Evolutionary conservation across 2,113 vertebrate genomes (phyloP).

Genomic region (Eptesicus fuscus): DNA sequence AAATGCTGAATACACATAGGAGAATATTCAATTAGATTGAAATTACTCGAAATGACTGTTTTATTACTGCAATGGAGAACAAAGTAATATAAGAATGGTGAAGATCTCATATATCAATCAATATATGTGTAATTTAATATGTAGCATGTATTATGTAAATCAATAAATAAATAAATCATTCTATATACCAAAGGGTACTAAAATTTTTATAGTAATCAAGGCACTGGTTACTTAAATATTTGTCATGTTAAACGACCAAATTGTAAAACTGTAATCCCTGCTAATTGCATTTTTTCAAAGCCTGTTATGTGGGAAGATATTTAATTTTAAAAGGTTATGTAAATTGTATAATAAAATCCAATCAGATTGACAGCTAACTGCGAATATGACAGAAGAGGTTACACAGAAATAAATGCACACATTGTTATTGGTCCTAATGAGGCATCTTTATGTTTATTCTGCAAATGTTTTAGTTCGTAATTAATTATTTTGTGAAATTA

Average conservation of each 20-base stretch:
- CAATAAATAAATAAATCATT: not conserved
- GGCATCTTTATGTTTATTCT: slow-evolving; percentile 40
- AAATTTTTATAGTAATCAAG: slow-evolving; percentile 21
- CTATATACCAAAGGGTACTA: not conserved
- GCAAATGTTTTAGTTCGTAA: slow-evolving; percentile 28
- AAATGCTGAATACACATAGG: slow-evolving; percentile 20
- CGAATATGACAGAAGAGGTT: slow-evolving; percentile 30
- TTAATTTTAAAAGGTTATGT: slow-evolving; percentile 17
- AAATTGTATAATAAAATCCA: slow-evolving; percentile 39
- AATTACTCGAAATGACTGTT: slow-evolving; percentile 37
- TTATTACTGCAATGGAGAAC: not conserved
- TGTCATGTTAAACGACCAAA: slow-evolving; percentile 6
- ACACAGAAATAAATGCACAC: slow-evolving; percentile 42
- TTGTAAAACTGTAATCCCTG: not conserved
- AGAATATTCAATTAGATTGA: not conserved
- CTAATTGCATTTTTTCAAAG: not conserved
- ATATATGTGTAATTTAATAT: not conserved
- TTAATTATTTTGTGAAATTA: slow-evolving; percentile 58
- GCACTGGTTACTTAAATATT: not conserved
- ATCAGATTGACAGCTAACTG: slow-evolving; percentile 33
- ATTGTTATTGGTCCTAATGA: slow-evolving; percentile 49
- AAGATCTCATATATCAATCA: not conserved
- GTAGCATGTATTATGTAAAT: not conserved
- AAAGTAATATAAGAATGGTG: not conserved
- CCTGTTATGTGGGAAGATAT: not conserved